Evolutionary conservation across 2,113 vertebrate species (phyloP).

Genomic region (Pelobates fuscus): DNA sequence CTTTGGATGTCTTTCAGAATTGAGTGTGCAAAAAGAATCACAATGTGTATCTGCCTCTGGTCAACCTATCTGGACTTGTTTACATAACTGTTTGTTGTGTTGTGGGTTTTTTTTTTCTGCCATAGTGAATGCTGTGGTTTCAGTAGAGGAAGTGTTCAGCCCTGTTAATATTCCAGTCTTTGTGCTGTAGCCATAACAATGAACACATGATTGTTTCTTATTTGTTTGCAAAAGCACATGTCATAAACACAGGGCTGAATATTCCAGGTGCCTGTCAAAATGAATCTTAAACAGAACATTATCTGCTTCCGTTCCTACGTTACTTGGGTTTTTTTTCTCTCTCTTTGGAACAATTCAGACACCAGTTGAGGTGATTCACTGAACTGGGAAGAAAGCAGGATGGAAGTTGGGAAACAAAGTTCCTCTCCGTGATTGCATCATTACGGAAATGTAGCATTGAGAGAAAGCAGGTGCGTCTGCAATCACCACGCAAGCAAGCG

Average conservation of each 20-base stretch:
- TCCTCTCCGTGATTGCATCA: slow-evolving; percentile 21
- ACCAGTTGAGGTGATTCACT: slow-evolving; percentile 35
- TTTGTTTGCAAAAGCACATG: slow-evolving; percentile 30
- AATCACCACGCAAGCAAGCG: neutral
- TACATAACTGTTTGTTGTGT: neutral
- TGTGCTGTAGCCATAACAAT: slow-evolving; percentile 33
- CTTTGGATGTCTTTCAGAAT: too few species aligned
- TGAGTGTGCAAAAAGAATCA: too few species aligned
- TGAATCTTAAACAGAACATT: slow-evolving; percentile 23
- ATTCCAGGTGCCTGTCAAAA: slow-evolving; percentile 46
- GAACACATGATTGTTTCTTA: slow-evolving; percentile 28
- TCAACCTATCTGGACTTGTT: neutral
- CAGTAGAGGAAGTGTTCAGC: slow-evolving; percentile 32
- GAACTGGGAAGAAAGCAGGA: slow-evolving; percentile 10
- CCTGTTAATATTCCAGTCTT: slow-evolving; percentile 2
- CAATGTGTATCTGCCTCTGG: neutral
- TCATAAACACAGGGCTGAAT: slow-evolving; percentile 24
- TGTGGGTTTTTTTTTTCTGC: neutral
- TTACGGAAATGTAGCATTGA: slow-evolving; percentile 9
- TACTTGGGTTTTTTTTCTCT: neutral
- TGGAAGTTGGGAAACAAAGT: slow-evolving; percentile 25
- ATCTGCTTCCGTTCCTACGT: slow-evolving; percentile 37
- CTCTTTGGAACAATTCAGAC: slow-evolving; percentile 30
- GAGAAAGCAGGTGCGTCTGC: slow-evolving; percentile 27
- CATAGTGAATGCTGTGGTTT: slow-evolving; percentile 11